Evolutionary conservation across 64 coral and sea anemone species (phyloP).

Genomic region (Actinia tenebrosa): DNA sequence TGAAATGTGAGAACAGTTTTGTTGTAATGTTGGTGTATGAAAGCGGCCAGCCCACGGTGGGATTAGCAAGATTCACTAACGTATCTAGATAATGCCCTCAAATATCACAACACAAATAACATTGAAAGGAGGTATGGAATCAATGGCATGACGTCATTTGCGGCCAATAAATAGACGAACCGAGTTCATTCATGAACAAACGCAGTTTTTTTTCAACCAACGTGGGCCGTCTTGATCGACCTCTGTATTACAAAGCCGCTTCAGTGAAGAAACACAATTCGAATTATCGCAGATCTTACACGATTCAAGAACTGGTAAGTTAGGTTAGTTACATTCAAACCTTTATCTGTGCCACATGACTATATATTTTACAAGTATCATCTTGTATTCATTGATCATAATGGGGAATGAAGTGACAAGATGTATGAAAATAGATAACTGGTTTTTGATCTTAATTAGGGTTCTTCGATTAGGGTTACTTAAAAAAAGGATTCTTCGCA

Average conservation of each 20-base stretch:
- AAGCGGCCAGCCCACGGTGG: not conserved
- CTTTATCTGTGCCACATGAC: not conserved
- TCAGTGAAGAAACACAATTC: not conserved
- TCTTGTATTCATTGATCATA: not conserved
- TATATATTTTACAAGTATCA: not conserved
- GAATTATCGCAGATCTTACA: not conserved
- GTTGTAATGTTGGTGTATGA: not conserved
- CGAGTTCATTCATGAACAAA: not conserved
- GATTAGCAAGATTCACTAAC: not conserved
- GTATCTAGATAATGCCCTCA: not conserved
- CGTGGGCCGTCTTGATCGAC: not conserved
- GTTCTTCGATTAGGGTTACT: not conserved
- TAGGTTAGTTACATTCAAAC: not conserved
- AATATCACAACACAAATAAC: not conserved
- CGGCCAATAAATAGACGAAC: not conserved
- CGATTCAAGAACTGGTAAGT: not conserved
- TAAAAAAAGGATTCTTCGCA: not conserved
- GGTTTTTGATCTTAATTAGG: not conserved
- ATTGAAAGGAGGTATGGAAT: not conserved
- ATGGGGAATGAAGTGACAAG: not conserved
- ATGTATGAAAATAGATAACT: not conserved
- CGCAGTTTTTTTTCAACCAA: not conserved
- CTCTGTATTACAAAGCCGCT: too few species aligned
- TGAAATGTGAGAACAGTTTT: not conserved
- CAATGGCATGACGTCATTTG: slow-evolving; percentile 2